Conservation (phyloP, 2,888 invertebrate species). For the Macrophya alboannulata region DNA sequence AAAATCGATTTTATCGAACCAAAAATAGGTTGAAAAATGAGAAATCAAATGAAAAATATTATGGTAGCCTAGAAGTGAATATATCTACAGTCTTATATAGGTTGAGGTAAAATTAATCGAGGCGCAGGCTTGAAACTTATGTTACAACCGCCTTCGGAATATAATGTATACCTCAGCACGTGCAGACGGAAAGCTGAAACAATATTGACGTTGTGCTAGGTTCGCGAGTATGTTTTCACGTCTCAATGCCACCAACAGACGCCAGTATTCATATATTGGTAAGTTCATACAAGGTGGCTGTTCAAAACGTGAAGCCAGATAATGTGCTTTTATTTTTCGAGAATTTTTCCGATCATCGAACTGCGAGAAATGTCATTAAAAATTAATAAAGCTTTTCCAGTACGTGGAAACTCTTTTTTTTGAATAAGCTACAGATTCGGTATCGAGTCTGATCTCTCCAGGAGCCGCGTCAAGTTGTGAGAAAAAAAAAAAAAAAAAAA, state of each 20-base stretch:
- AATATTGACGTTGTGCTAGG: constrained; percentile 36
- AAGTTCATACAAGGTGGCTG: neutral
- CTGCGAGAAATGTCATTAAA: neutral
- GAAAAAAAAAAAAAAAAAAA: too few relatives aligned
- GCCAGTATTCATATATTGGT: neutral
- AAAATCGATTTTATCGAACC: too few relatives aligned
- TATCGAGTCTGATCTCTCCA: too few relatives aligned
- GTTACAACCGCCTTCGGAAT: neutral
- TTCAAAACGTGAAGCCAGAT: neutral
- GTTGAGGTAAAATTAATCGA: constrained; percentile 1
- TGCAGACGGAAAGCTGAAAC: constrained; percentile 24
- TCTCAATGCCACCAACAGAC: constrained; percentile 28
- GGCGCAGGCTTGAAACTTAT: neutral
- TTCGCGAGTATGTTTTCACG: constrained; percentile 23
- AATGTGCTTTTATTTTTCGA: neutral
- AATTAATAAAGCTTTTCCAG: neutral
- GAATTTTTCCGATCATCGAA: neutral
- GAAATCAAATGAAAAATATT: too few relatives aligned
- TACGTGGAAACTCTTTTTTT: neutral
- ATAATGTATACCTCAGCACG: constrained; percentile 26
- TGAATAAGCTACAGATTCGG: too few relatives aligned
- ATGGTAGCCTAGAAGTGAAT: neutral
- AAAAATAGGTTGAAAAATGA: too few relatives aligned
- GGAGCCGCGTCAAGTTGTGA: too few relatives aligned
- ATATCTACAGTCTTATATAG: neutral